phyloP scores from a whole-genome alignment of 2,113 vertebrate species.

The Montifringilla adamsi region DNA sequence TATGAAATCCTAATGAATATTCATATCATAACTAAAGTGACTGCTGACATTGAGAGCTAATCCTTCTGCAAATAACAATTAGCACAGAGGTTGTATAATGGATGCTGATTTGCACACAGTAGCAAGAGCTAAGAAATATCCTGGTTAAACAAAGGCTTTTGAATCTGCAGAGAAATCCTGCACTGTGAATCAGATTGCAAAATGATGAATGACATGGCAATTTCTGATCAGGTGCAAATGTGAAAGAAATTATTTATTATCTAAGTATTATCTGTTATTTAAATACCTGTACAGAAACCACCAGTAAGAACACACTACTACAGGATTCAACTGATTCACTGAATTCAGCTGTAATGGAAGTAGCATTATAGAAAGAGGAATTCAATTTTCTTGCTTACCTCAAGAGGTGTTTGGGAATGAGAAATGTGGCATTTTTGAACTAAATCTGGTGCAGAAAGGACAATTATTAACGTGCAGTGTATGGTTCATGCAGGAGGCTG shows the following conservation, averaged over 20 bases:
- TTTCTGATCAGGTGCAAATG: background rate
- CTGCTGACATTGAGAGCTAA: background rate
- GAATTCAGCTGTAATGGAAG: background rate
- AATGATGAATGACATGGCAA: background rate
- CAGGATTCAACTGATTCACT: background rate
- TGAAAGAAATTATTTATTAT: background rate
- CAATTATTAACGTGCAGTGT: background rate
- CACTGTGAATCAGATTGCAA: background rate
- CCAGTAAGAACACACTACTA: background rate
- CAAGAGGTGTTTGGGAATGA: background rate
- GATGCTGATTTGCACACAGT: background rate
- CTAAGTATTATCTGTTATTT: background rate
- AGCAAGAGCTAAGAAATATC: slow-evolving; percentile 10
- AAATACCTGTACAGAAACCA: background rate
- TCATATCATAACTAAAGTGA: slow-evolving; percentile 4
- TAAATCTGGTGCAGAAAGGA: background rate
- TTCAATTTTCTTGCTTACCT: background rate
- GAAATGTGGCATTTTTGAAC: background rate
- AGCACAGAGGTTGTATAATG: slow-evolving; percentile 25
- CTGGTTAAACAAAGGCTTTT: background rate
- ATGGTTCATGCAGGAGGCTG: background rate
- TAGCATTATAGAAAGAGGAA: background rate
- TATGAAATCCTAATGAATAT: slow-evolving; percentile 52
- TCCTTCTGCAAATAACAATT: slow-evolving; percentile 45
- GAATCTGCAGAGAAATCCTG: background rate